These are phyloP conservation scores for Odontamblyopus lacepedii DNA, from an alignment of 2,797 vertebrate genomes.

Conservation along the genomic window DNA sequence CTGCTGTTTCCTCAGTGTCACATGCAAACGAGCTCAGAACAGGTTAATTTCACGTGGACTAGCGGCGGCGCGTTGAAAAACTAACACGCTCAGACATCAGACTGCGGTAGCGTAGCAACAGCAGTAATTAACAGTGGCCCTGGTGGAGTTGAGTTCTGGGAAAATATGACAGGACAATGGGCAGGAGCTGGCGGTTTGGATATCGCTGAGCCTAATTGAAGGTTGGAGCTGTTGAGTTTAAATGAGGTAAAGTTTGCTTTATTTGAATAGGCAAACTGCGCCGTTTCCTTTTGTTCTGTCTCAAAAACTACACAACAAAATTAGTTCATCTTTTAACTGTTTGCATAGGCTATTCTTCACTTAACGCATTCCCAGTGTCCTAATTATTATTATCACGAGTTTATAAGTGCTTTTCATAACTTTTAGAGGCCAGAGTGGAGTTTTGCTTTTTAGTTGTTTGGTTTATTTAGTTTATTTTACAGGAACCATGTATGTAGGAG, in stretches of 20 bases:
- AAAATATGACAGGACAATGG: constrained; percentile 18
- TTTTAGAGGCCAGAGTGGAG: no score
- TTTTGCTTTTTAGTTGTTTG: no score
- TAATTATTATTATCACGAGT: no score
- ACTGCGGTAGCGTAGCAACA: constrained; percentile 46
- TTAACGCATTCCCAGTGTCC: no score
- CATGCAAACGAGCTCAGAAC: neutral
- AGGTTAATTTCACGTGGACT: constrained; percentile 22
- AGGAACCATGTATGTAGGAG: no score
- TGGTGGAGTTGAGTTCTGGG: constrained; percentile 23
- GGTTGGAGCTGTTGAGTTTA: neutral
- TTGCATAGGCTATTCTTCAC: no score
- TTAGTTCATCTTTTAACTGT: no score
- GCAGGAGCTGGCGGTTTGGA: neutral
- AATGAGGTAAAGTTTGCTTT: neutral
- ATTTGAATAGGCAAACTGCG: neutral
- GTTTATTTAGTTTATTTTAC: no score
- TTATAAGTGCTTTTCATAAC: no score
- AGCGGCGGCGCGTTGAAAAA: constrained; percentile 23
- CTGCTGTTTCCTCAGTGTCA: neutral
- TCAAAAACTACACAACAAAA: no score
- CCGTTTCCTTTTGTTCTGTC: no score
- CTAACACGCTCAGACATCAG: constrained; percentile 29
- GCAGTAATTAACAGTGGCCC: constrained; percentile 33
- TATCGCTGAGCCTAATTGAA: neutral